Evolutionary conservation across 23 tunicate genomes (phyloP), one percentile per base, ranked within the genome.

Genomic region (Halocynthia aurantium): DNA sequence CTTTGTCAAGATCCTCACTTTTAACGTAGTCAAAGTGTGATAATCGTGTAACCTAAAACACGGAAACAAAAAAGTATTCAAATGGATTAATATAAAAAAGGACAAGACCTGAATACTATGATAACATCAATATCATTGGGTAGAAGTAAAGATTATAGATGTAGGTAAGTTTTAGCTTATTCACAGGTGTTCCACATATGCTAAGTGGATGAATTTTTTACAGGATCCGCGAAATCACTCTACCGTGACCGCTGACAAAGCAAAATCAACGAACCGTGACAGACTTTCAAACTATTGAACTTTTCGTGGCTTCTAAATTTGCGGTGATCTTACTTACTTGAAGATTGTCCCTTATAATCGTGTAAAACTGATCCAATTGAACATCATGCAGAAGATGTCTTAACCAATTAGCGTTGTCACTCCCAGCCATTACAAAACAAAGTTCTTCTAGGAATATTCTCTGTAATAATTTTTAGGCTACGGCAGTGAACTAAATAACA

Each of bases 21-120:
- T 92, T 92, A 0, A 92, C 98, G 81, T 44, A 86, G n/a, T 92
- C 92, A 79, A 92, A 92, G 70, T 92, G 98, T 13, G 91, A 74
- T 15, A 86, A 56, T 22, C 77, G 84, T 5, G 98, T 92, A 52
- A 92, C 91, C 96, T 89, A 31, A 2, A 78, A 75, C 8, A 75
- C 5, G n/a, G 22, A 15, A 52, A 12, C 13, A 12, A 13, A 44
- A 72, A 72, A 72, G 0, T 51, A 51, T 72, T 11, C 2, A 2
- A 49, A 68, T n/a, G 4, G 1, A n/a, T 68, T 31, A 31, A 0
- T 31, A 31, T 31, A 20, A 17, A n/a, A n/a, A 18, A 68, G 40
- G 18, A 68, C 72, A n/a, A 17, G 13, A 68, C n/a, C 1, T 60
- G 18, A 60, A 60, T 15, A 1, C n/a, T 60, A 60, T 15, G 64